Evolutionary conservation across 2,888 invertebrate genomes (phyloP).

Genomic region (Nomada ferruginata): DNA sequence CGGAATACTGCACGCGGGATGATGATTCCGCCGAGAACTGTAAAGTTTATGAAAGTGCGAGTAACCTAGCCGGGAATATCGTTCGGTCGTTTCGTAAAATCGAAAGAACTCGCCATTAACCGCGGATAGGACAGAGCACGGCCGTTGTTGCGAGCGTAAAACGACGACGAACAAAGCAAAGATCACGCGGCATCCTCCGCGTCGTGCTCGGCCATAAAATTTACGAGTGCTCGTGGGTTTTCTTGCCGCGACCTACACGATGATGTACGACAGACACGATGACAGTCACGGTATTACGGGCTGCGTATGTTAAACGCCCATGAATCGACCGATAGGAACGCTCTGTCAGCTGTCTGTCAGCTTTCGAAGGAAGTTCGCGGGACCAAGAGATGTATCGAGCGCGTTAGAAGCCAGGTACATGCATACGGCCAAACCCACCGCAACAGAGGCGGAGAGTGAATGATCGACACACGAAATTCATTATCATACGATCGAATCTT

Average conservation of each 20-base stretch:
- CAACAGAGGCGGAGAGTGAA: neutral
- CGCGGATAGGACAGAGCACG: neutral
- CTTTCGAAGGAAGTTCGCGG: conserved; percentile 44
- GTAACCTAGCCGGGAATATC: neutral
- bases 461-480: conserved; percentile 64
- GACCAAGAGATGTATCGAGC: conserved; percentile 52
- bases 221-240: conserved; percentile 63
- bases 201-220: conserved; percentile 54
- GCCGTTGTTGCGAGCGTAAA: conserved; percentile 27
- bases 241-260: conserved; percentile 53
- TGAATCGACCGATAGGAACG: conserved; percentile 50
- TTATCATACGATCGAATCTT: conserved; percentile 66
- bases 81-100: conserved; percentile 13
- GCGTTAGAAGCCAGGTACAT: conserved; percentile 1
- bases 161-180: neutral
- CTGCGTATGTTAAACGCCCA: conserved; percentile 53
- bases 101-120: conserved; percentile 17
- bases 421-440: neutral
- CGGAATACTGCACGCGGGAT: neutral
- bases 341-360: conserved; percentile 61
- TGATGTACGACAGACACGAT: conserved; percentile 68
- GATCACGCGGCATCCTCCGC: conserved; percentile 6
- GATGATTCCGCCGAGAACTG: neutral
- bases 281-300: conserved; percentile 66
- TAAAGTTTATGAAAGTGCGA: conserved; percentile 13